These are phyloP conservation scores for Gila robusta DNA, from an alignment of 2,797 vertebrate species.

Conservation along the genomic window DNA sequence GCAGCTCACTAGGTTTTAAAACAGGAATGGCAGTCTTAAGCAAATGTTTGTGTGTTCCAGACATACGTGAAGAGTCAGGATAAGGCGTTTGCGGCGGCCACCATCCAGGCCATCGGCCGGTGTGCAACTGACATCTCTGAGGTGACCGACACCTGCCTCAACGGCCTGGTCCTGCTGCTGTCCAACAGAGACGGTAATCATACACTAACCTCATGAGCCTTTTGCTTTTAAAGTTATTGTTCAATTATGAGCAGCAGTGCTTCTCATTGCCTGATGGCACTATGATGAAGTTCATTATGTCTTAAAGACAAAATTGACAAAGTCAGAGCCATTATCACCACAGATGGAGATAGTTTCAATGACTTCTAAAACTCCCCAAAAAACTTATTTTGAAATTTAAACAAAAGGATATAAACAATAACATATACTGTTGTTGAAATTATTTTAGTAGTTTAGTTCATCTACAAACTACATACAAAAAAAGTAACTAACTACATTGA, in stretches of 20 bases:
- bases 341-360: neutral
- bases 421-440: neutral
- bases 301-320: neutral
- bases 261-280: slow-evolving; percentile 13
- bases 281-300: neutral
- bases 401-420: too few relatives aligned
- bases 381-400: neutral
- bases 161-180: slow-evolving; percentile 90
- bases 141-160: slow-evolving; percentile 95
- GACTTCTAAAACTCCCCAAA: neutral
- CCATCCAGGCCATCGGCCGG: slow-evolving; percentile 95
- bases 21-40: neutral
- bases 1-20: slow-evolving; percentile 2
- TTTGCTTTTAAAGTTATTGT: neutral
- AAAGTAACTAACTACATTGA: too few relatives aligned
- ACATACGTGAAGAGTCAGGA: slow-evolving; percentile 98
- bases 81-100: slow-evolving; percentile 94
- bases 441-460: neutral
- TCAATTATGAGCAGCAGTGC: neutral
- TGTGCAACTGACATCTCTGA: slow-evolving; percentile 95
- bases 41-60: slow-evolving; percentile 70
- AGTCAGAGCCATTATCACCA: neutral
- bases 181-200: slow-evolving; percentile 94
- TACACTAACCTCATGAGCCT: neutral
- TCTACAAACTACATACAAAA: neutral